These are phyloP conservation scores for Eulemur macaco DNA, from an alignment of 2,113 vertebrate species.

Conservation along the genomic window DNA sequence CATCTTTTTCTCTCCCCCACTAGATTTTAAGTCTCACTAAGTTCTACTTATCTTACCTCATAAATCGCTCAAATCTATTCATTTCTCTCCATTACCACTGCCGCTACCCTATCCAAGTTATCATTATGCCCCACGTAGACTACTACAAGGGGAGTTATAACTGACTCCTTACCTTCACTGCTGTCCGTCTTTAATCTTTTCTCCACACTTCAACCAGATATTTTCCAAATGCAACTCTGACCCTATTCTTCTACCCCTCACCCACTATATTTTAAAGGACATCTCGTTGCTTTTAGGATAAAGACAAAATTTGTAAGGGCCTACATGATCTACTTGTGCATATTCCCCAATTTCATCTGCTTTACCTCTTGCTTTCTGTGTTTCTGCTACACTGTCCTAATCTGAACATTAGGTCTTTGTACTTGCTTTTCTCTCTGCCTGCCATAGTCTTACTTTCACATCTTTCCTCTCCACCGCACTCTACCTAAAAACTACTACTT, in stretches of 20 bases:
- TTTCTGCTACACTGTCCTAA: not conserved
- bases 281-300: not conserved
- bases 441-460: not conserved
- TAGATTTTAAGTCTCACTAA: not conserved
- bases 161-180: not conserved
- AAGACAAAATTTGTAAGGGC: not conserved
- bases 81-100: not conserved
- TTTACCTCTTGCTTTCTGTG: conserved; percentile 1
- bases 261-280: not conserved
- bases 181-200: not conserved
- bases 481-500: not conserved
- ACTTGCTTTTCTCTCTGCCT: not conserved
- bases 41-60: not conserved
- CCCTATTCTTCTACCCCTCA: not conserved
- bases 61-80: not conserved
- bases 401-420: not conserved
- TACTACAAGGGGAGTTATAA: not conserved
- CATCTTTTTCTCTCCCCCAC: not conserved
- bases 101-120: not conserved
- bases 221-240: not conserved
- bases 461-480: not conserved
- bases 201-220: not conserved
- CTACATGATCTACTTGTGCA: not conserved
- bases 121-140: not conserved
- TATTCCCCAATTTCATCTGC: not conserved